phyloP scores from a whole-genome alignment of 2,797 vertebrate species.

The Microchirus variegatus region DNA sequence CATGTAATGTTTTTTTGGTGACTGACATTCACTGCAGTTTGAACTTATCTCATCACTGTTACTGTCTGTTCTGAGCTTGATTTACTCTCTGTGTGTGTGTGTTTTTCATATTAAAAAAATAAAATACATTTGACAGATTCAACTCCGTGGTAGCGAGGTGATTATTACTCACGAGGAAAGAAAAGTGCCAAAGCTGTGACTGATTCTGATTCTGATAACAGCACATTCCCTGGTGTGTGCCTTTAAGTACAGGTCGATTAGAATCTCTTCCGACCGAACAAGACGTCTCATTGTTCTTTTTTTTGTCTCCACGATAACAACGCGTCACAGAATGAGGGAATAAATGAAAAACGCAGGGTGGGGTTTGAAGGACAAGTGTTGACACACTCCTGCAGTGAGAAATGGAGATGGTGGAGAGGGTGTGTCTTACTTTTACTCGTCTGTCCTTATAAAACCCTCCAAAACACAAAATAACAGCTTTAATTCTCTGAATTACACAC shows the following conservation, averaged over 20 bases:
- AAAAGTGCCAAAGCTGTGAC: too few relatives aligned
- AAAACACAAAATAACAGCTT: neutral
- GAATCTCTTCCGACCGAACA: too few relatives aligned
- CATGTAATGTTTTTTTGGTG: too few relatives aligned
- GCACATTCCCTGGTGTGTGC: too few relatives aligned
- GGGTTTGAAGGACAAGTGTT: slow-evolving; percentile 15
- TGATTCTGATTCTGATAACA: too few relatives aligned
- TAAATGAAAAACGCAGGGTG: neutral
- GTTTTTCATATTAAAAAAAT: slow-evolving; percentile 67
- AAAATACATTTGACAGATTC: slow-evolving; percentile 59
- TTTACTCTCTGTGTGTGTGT: slow-evolving; percentile 49
- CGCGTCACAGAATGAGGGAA: neutral
- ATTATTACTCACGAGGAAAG: neutral
- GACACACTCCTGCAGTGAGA: slow-evolving; percentile 25
- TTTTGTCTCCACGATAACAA: neutral
- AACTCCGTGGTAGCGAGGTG: slow-evolving; percentile 6
- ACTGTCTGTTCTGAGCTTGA: slow-evolving; percentile 45
- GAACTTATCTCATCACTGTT: slow-evolving; percentile 24
- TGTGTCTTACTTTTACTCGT: slow-evolving; percentile 35
- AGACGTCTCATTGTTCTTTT: too few relatives aligned
- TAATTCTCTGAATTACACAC: neutral
- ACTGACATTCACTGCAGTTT: too few relatives aligned
- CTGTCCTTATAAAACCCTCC: slow-evolving; percentile 6
- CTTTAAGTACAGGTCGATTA: too few relatives aligned
- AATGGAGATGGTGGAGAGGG: slow-evolving; percentile 21